These are phyloP conservation scores for Lasioglossum lativentre DNA, from an alignment of 2,888 invertebrate species.

Conservation along the genomic window DNA sequence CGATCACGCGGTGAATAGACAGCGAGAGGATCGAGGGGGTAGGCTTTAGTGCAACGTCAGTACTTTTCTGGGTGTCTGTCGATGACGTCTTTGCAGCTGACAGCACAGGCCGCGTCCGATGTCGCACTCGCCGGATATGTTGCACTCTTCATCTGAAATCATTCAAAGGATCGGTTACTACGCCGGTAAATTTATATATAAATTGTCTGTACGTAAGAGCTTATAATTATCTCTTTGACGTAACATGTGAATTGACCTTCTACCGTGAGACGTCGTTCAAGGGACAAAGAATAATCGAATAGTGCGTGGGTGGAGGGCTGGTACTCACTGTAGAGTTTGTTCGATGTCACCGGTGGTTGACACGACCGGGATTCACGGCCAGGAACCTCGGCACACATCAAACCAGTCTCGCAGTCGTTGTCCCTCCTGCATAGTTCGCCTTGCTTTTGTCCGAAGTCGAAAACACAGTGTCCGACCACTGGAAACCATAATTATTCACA, in stretches of 20 bases:
- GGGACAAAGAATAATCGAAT: not conserved
- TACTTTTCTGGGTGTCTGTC: slow-evolving; percentile 94
- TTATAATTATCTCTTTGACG: slow-evolving; percentile 47
- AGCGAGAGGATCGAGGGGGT: not conserved
- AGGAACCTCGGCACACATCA: slow-evolving; percentile 91
- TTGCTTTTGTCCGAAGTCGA: slow-evolving; percentile 90
- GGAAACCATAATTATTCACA: slow-evolving; percentile 69
- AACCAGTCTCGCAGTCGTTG: slow-evolving; percentile 93
- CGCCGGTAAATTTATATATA: not conserved
- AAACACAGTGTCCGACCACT: slow-evolving; percentile 89
- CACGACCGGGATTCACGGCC: slow-evolving; percentile 91
- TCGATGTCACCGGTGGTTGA: slow-evolving; percentile 90
- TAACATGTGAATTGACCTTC: slow-evolving; percentile 49
- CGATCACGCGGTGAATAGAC: not conserved
- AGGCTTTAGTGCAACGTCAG: no score
- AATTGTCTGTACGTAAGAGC: slow-evolving; percentile 4
- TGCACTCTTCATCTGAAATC: slow-evolving; percentile 90
- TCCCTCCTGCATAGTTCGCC: slow-evolving; percentile 94
- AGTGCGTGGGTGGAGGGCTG: not conserved
- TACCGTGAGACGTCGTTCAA: slow-evolving; percentile 5
- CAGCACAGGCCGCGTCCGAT: slow-evolving; percentile 94
- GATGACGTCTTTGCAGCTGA: slow-evolving; percentile 93
- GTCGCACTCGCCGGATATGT: slow-evolving; percentile 93
- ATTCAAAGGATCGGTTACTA: slow-evolving; percentile 17
- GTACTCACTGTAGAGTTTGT: slow-evolving; percentile 90